These are phyloP conservation scores for Bursaphelenchus mucronatus DNA, from an alignment of 1,140 invertebrate species.

Conservation along the genomic window DNA sequence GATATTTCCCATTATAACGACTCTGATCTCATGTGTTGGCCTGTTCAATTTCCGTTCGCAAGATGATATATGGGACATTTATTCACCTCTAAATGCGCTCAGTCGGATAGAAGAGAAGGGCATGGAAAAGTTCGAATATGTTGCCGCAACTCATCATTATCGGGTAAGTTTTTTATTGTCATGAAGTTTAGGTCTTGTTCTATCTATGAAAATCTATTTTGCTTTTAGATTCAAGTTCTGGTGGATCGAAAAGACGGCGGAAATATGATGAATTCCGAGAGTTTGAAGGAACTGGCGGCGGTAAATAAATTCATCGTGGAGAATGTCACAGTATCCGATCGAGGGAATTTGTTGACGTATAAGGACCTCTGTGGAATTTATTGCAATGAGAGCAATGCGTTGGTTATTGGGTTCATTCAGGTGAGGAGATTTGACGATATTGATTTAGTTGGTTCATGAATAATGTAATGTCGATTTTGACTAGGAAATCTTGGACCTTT, in stretches of 20 bases:
- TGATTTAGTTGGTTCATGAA: neutral
- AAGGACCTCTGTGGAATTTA: constrained; percentile 52
- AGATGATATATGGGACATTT: constrained; percentile 59
- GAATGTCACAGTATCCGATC: constrained; percentile 42
- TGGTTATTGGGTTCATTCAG: constrained; percentile 51
- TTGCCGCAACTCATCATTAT: constrained; percentile 47
- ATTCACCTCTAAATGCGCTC: constrained; percentile 49
- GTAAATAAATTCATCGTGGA: constrained; percentile 48
- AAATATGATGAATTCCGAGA: constrained; percentile 39
- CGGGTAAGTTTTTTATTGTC: constrained; percentile 32
- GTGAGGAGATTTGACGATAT: constrained; percentile 25
- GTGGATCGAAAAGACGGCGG: constrained; percentile 55
- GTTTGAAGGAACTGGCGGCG: constrained; percentile 36
- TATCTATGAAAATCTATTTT: neutral
- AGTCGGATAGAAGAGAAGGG: constrained; percentile 49
- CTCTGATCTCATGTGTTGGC: constrained; percentile 21
- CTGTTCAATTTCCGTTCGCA: constrained; percentile 31
- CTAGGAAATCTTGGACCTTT: too few species aligned
- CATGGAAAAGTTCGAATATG: constrained; percentile 48
- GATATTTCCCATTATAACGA: constrained; percentile 45
- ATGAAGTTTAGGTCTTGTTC: too few species aligned
- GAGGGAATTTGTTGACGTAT: constrained; percentile 31
- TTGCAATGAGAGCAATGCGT: constrained; percentile 57
- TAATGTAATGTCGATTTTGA: too few species aligned
- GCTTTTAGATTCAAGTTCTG: constrained; percentile 53